A percentile compares a stretch with the other conserved stretches of the same genome.
Conservation (phyloP, 2,797 vertebrate genomes). For the Columba guinea region DNA sequence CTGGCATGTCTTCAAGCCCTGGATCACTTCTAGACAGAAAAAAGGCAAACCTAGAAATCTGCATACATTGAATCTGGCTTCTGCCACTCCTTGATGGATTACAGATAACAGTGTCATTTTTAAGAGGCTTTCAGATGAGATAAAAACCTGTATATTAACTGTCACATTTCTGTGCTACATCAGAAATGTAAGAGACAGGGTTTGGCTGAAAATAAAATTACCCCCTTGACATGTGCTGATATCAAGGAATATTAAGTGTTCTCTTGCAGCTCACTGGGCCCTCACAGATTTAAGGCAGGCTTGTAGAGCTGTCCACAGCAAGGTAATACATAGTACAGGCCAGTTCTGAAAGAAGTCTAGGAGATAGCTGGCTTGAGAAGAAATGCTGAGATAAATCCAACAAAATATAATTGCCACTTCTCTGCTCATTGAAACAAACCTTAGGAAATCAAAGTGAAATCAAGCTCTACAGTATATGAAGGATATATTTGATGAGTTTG, state of each 20-base stretch:
- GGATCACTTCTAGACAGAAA: neutral
- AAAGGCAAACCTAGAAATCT: neutral
- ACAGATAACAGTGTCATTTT: neutral
- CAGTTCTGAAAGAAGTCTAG: neutral
- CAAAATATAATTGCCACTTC: neutral
- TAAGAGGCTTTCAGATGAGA: neutral
- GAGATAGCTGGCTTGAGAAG: neutral
- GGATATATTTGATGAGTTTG: neutral
- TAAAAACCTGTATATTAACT: neutral
- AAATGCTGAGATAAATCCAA: constrained; percentile 16
- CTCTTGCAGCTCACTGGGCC: neutral
- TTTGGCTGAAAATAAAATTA: neutral
- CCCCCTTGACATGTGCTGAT: neutral
- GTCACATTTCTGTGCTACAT: neutral
- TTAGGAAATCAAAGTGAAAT: neutral
- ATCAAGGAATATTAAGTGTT: neutral
- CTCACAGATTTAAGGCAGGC: neutral
- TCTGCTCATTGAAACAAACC: neutral
- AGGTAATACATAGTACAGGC: neutral
- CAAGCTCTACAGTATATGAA: neutral
- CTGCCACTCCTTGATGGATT: neutral
- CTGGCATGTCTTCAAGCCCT: neutral
- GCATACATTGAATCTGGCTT: neutral
- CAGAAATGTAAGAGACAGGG: neutral
- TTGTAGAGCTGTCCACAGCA: neutral